Base-by-base conservation (phyloP, 2,888 invertebrate genomes). In the Galerucella pusilla region DNA sequence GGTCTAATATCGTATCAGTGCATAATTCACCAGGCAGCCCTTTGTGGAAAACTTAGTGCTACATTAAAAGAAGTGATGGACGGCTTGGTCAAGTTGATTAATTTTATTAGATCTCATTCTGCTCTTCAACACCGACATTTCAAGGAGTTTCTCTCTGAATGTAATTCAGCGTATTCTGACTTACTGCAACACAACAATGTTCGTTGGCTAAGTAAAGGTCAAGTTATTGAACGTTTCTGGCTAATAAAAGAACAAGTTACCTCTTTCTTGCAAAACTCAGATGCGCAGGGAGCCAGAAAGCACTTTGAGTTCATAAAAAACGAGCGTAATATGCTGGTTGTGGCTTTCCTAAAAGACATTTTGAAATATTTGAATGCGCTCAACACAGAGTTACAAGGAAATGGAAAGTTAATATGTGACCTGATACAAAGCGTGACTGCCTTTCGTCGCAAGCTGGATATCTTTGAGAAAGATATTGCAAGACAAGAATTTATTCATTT, bases 161-260 rank as follows among this genome's bases (percentile, higher is more conserved):
- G 35, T 35, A 5, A 35, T 6, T 80, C 79, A 74, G 80, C 77
- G 75, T 79, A 83, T 83, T 81, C 80, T 80, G 81, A 82, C 78
- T 80, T 81, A 80, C 78, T 81, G 71, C 79, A 81, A 79, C 75
- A 78, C 69, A 80, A 78, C 73, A 80, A 80, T 81, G 79, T 80
- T 79, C 76, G 80, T 78, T 81, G 77, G 78, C 78, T 81, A 73
- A 81, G 79, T 80, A 80, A 80, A 79, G 79, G 79, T 73, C 73
- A 77, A 76, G 78, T 80, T 61, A 75, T 79, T 77, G 74, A 77
- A 78, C 73, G 75, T 71, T 78, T 79, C 73, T 80, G 76, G 77
- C 73, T 70, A 74, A 75, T 78, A 71, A 75, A 77, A 76, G 76
- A 80, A 79, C 54, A 71, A 54, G 78, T 81, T 78, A 80, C 77